Conservation (phyloP, 2,113 vertebrate species). For the Psittacula cyanocephala region DNA sequence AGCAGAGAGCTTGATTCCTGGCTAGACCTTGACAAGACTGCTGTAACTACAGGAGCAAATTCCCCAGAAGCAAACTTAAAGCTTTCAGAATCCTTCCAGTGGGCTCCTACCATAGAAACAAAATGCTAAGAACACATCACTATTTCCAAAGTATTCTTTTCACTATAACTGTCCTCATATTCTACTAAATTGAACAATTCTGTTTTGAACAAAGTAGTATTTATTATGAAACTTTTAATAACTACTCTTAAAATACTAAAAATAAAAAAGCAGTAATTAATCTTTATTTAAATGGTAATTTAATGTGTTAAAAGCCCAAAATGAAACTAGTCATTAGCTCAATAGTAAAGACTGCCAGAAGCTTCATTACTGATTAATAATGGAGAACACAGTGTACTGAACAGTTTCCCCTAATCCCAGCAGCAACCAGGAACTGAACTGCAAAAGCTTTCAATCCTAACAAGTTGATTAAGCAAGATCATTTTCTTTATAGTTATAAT, state of each 20-base stretch:
- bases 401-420: constrained; percentile 14
- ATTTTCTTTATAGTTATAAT: background rate
- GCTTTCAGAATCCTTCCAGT: background rate
- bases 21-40: background rate
- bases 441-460: constrained; percentile 10
- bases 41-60: background rate
- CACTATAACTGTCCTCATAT: background rate
- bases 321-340: constrained; percentile 59
- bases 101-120: background rate
- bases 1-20: background rate
- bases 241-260: constrained; percentile 60
- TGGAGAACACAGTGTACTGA: constrained; percentile 41
- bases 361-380: constrained; percentile 63
- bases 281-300: constrained; percentile 66
- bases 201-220: constrained; percentile 37
- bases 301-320: constrained; percentile 46
- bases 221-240: constrained; percentile 56
- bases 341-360: constrained; percentile 55
- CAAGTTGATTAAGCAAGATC: background rate
- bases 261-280: constrained; percentile 58
- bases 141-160: constrained; percentile 5
- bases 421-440: constrained; percentile 15
- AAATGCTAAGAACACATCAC: background rate
- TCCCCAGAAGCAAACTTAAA: background rate
- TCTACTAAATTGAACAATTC: background rate